Evolutionary conservation across 2,888 invertebrate genomes (phyloP), one percentile per base, ranked within the genome.

Genomic region (Hydrotaea cyrtoneurina): DNA sequence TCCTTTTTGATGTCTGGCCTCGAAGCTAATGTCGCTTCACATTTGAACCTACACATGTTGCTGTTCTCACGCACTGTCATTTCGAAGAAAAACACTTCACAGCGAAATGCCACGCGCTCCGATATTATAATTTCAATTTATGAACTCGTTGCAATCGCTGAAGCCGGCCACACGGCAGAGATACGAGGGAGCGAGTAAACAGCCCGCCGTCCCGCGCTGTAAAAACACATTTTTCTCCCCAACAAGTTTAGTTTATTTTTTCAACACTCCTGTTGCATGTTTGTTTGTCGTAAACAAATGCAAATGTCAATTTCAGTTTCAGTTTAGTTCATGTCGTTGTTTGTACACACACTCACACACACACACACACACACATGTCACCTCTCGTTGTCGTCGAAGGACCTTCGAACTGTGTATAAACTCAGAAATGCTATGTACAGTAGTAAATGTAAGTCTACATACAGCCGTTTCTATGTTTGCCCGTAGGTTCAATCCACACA

Each of bases 221-320:
- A 69, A 69, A 69, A 64, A 46, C 55, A 31, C 31, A 31, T 46
- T 73, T 73, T 79, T 79, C 26, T 26, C 26, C 26, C 59, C 26
- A 15, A 21, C 59, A 26, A 50, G 26, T 71, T 50, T 73, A 55
- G 36, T 73, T 59, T 74, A 59, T 74, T 64, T 10, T 57, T 66
- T 46, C 23, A 75, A 66, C 39, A 66, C 78, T 79, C 82, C 82
- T 85, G 85, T 82, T 85, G 79, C 85, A 76, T 85, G 82, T 77
- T 77, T 79, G 53, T 77, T 57, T 53, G 66, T 76, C 57, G 79
- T 76, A 76, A 85, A 82, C 76, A 85, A 84, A 76, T 84, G 81
- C 66, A 81, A 78, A 82, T 79, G 84, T 81, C 84, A 79, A 76
- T 79, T 72, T 75, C 64, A 71, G 50, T 26, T 71, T 50, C n/a